Evolutionary conservation across 1,140 invertebrate genomes (phyloP).

Genomic region (Gryon sp.): DNA sequence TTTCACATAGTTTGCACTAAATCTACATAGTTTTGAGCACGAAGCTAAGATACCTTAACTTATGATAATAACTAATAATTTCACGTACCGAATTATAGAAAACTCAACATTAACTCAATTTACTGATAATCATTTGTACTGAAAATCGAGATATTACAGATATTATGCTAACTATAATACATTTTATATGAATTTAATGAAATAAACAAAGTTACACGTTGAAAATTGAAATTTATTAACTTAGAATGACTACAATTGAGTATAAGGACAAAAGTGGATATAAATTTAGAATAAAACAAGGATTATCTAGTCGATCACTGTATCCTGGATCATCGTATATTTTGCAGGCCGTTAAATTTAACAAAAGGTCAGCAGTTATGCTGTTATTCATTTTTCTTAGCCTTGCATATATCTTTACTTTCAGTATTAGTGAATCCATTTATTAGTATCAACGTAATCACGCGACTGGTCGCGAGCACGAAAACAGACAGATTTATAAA

Average conservation of each 20-base stretch:
- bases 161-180: too few relatives aligned
- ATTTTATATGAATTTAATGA: too few relatives aligned
- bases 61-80: constrained; percentile 29
- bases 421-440: constrained; percentile 53
- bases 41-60: constrained; percentile 16
- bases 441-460: constrained; percentile 64
- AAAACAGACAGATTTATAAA: constrained; percentile 61
- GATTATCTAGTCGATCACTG: too few relatives aligned
- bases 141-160: too few relatives aligned
- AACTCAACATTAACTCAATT: constrained; percentile 9
- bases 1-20: constrained; percentile 28
- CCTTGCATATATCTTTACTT: constrained; percentile 49
- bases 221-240: too few relatives aligned
- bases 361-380: constrained; percentile 28
- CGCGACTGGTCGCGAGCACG: constrained; percentile 31
- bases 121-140: too few relatives aligned
- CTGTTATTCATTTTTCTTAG: constrained; percentile 38
- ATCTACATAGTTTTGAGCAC: constrained; percentile 31
- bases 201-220: too few relatives aligned
- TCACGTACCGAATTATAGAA: not conserved
- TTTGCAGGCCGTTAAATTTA: constrained; percentile 6
- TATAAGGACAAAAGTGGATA: too few relatives aligned
- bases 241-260: too few relatives aligned
- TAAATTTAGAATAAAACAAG: too few relatives aligned
- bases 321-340: not conserved